Conservation (phyloP, 1,140 invertebrate genomes). For the Drosophila subpulchrella region DNA sequence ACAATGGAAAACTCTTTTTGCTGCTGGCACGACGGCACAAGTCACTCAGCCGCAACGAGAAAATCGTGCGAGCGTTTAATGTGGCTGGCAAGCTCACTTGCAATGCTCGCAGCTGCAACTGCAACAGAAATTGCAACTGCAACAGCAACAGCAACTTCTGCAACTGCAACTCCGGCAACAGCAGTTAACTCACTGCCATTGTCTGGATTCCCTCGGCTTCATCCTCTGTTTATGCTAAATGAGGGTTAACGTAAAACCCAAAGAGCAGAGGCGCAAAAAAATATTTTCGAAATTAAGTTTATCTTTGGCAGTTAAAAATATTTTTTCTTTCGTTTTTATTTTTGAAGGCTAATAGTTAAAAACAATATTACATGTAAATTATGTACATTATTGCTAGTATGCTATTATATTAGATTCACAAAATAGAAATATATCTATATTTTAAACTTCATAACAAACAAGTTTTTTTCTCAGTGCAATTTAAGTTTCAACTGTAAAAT, state of each 20-base stretch:
- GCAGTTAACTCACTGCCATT: conserved; percentile 52
- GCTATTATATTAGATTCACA: no score
- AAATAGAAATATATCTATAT: no score
- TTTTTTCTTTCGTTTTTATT: background rate
- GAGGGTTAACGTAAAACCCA: conserved; percentile 61
- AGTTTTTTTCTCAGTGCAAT: conserved; percentile 1
- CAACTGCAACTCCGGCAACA: conserved; percentile 47
- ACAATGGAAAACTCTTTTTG: conserved; percentile 63
- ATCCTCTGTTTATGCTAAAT: conserved; percentile 73
- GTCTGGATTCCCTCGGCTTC: conserved; percentile 35
- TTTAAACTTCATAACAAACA: background rate
- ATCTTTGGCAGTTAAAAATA: background rate
- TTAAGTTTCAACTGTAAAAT: conserved; percentile 44
- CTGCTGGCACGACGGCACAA: conserved; percentile 77
- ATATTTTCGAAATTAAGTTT: conserved; percentile 15
- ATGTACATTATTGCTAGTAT: no score
- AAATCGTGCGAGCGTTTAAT: conserved; percentile 81
- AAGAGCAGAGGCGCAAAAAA: conserved; percentile 18
- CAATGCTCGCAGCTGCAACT: conserved; percentile 37
- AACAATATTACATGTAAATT: no score
- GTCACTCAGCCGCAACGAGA: conserved; percentile 81
- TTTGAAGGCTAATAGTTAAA: no score
- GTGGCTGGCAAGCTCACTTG: conserved; percentile 39
- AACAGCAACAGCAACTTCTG: conserved; percentile 35
- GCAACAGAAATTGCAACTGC: conserved; percentile 44